Evolutionary conservation across 2,888 invertebrate genomes (phyloP), one percentile per base, ranked within the genome.

Genomic region (Craniophora ligustri): DNA sequence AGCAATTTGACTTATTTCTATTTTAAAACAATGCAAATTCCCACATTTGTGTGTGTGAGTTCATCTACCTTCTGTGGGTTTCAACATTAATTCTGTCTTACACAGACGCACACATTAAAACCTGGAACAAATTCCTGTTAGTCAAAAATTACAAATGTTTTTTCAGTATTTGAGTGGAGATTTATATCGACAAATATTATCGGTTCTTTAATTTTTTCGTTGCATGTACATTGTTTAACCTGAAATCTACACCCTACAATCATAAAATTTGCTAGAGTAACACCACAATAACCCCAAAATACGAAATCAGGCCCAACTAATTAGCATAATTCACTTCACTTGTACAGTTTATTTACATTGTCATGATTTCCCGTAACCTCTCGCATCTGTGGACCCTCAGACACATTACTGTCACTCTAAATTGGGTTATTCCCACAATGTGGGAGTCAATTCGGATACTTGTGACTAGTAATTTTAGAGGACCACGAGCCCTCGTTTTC

Each of bases 391-490:
- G 38, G 16, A 57, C 56, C 36, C 39, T 49, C 48, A 55, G 62
- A 55, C 58, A 65, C 48, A 63, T 72, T 74, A 72, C 70, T 72
- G 72, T 74, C 75, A 72, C 64, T 74, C 65, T 60, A 81, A 79
- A 79, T 85, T 79, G 78, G 78, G 74, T 81, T 74, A 79, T 84
- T 73, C 68, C 75, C 73, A 75, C 76, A 80, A 80, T 78, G 72
- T 74, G 79, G 77, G 77, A 81, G 76, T 80, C 81, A 82, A 87
- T 87, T 87, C 81, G 62, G 67, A 66, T 72, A 76, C 68, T 68
- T 68, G 59, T 57, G 57, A 51, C 73, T 79, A 76, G 79, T 84
- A 81, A 87, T 87, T 85, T 85, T 83, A 83, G 82, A 78, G 72
- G 70, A 68, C 61, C 70, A 57, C 55, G 66, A 75, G 67, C 73